Evolutionary conservation across 2,113 vertebrate genomes (phyloP), one percentile per base, ranked within the genome.

Genomic region (Pluvianellus socialis): DNA sequence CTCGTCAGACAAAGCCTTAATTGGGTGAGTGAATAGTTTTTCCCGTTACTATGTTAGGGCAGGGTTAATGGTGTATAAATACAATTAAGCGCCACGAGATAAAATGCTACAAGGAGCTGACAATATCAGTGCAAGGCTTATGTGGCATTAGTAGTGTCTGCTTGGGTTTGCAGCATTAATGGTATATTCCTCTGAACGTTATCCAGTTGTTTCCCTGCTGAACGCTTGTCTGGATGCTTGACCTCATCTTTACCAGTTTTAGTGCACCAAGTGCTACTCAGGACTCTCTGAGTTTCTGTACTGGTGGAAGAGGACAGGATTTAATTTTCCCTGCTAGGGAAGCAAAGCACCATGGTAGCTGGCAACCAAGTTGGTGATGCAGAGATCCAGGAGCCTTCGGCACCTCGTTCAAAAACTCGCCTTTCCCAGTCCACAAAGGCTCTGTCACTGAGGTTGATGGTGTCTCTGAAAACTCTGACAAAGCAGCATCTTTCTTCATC

Each of bases 51-150:
- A 11, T 22, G 32, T 86, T 84, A 88, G 79, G 89, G 81, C 84
- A 94, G 47, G 83, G 86, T 88, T 94, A 95, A 92, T 77, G 30
- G 66, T 50, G 26, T 88, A 70, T 87, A 96, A 94, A 94, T 86
- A 88, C 75, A 94, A 81, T 92, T 72, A 96, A 94, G 59, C 73
- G 80, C 50, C 42, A 71, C 47, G 71, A 94, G 59, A 90, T 75
- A 63, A 21, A 85, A 7, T 0, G 2, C 62, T 88, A 35, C 40
- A n/a, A 45, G 89, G 47, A 70, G 40, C 28, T 67, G 82, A 66
- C 86, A 59, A 3, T 63, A 62, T 44, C 91, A 86, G n/a, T 30
- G 26, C 59, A 65, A 88, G 33, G 45, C 67, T 97, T 66, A 63
- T 71, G 47, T 30, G 13, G 40, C 50, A 30, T 72, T 59, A 63